Conservation (phyloP, 2,113 vertebrate species). For the Redunca redunca region DNA sequence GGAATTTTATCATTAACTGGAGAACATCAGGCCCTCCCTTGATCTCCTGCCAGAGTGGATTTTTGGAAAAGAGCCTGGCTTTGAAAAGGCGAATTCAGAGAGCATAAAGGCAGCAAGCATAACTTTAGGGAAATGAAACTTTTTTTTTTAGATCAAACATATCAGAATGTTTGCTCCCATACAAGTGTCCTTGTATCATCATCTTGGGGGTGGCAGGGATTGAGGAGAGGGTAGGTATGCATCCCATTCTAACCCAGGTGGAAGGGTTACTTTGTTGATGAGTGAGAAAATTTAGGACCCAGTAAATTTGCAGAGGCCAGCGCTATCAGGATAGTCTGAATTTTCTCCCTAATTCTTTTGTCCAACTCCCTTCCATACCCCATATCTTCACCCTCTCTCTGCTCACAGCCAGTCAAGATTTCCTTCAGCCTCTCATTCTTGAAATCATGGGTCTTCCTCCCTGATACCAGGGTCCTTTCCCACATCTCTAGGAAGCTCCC, state of each 20-base stretch:
- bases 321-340: neutral
- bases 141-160: neutral
- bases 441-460: neutral
- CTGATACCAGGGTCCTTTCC: neutral
- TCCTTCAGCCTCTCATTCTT: neutral
- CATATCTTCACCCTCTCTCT: neutral
- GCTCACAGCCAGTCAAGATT: neutral
- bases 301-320: neutral
- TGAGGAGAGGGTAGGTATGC: neutral
- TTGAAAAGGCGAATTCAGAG: conserved; percentile 33
- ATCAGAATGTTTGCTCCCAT: neutral
- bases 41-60: conserved; percentile 27
- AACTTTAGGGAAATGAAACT: neutral
- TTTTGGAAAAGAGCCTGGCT: conserved; percentile 35
- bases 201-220: neutral
- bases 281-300: neutral
- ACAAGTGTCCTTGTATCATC: neutral
- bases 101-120: neutral
- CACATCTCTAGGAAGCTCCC: neutral
- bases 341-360: neutral
- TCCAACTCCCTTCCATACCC: neutral
- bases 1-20: conserved; percentile 45
- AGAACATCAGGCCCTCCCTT: neutral
- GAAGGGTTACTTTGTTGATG: neutral
- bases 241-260: neutral